A percentile compares a stretch with the other conserved stretches of the same genome.
Evolutionary conservation across 2,113 vertebrate species (phyloP).

Genomic region (Coptodon bakossiorum): DNA sequence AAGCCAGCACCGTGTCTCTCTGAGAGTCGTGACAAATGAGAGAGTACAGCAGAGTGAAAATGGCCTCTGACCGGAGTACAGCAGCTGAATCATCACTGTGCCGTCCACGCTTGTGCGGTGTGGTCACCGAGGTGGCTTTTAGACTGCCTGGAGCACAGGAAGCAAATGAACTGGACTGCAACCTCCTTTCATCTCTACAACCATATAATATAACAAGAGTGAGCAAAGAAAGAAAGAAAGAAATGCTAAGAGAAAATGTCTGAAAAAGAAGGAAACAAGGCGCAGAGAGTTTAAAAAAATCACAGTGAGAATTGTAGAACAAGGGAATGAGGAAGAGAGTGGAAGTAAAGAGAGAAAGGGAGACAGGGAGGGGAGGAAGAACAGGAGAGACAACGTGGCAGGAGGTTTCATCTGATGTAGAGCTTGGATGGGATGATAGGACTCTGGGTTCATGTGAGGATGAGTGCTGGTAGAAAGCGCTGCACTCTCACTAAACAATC

Average conservation of each 20-base stretch:
- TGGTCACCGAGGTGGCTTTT: conserved; percentile 56
- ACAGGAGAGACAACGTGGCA: conserved; percentile 73
- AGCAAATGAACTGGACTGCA: conserved; percentile 31
- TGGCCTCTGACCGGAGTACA: neutral
- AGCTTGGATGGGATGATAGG: conserved; percentile 25
- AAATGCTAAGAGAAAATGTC: neutral
- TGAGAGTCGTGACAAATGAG: conserved; percentile 1
- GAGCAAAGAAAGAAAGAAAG: neutral
- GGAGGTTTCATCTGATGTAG: conserved; percentile 47
- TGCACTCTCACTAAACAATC: conserved; percentile 33
- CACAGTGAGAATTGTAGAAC: conserved; percentile 6
- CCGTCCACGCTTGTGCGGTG: conserved; percentile 6
- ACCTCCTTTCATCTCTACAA: conserved; percentile 31
- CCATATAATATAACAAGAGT: neutral
- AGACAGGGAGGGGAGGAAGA: conserved; percentile 9
- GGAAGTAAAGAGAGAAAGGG: neutral
- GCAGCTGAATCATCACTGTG: conserved; percentile 7
- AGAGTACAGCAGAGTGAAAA: neutral
- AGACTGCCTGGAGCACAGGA: conserved; percentile 33
- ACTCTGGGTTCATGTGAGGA: conserved; percentile 65
- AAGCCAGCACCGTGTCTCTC: neutral
- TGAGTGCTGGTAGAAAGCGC: conserved; percentile 6
- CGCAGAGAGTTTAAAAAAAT: neutral
- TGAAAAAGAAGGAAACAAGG: neutral
- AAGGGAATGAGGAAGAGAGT: conserved; percentile 43